Percentiles rank a stretch among this genome's conserved stretches.
These are phyloP conservation scores for Pararge aegeria DNA, from an alignment of 1,140 invertebrate genomes.

Conservation along the genomic window DNA sequence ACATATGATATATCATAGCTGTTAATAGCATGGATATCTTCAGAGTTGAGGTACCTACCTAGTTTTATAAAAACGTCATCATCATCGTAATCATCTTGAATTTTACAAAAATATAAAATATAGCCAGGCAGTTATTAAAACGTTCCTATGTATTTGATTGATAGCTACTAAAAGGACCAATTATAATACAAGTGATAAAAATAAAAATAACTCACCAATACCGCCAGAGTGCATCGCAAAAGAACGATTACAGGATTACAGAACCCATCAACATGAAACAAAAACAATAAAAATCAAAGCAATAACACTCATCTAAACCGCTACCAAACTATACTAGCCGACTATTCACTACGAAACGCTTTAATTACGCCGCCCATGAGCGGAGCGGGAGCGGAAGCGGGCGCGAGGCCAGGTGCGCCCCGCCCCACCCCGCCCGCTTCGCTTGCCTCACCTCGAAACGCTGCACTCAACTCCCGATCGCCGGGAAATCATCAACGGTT, in stretches of 20 bases:
- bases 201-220: background rate
- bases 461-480: conserved; percentile 73
- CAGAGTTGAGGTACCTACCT: too few relatives aligned
- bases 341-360: background rate
- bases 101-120: too few relatives aligned
- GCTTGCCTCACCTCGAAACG: conserved; percentile 55
- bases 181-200: background rate
- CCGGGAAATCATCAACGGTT: conserved; percentile 74
- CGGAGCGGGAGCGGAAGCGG: conserved; percentile 48
- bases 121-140: too few relatives aligned
- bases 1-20: too few relatives aligned
- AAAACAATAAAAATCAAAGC: background rate
- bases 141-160: too few relatives aligned
- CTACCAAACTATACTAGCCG: conserved; percentile 2
- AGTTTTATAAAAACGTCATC: too few relatives aligned
- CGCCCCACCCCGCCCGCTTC: conserved; percentile 49
- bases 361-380: conserved; percentile 11
- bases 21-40: too few relatives aligned
- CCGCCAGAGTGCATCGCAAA: background rate
- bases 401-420: conserved; percentile 64
- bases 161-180: too few relatives aligned
- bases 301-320: background rate
- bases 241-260: background rate
- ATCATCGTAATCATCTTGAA: too few relatives aligned
- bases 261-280: background rate